These are phyloP conservation scores for Pluvialis apricaria DNA, from an alignment of 2,113 vertebrate genomes.

Conservation along the genomic window DNA sequence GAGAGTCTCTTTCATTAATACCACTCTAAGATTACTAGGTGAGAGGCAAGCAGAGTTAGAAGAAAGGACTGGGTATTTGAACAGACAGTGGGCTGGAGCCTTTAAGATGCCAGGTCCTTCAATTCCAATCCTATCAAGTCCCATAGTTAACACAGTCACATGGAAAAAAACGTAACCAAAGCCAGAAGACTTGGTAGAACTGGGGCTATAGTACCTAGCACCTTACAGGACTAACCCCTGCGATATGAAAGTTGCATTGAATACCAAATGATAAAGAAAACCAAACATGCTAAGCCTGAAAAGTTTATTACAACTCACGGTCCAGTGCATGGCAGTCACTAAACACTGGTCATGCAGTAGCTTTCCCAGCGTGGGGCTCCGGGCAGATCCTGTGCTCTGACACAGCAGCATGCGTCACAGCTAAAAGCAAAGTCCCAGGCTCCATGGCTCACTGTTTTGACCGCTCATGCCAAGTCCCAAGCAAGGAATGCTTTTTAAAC, in stretches of 20 bases:
- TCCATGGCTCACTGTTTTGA: neutral
- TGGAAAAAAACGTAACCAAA: neutral
- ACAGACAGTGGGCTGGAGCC: neutral
- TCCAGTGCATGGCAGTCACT: neutral
- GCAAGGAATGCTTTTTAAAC: neutral
- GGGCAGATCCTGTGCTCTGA: neutral
- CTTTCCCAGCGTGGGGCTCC: rapidly evolving
- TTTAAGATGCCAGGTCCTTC: neutral
- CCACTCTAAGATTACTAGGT: neutral
- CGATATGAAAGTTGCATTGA: neutral
- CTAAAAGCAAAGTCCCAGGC: neutral
- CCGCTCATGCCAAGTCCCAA: neutral
- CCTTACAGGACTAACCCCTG: neutral
- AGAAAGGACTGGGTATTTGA: neutral
- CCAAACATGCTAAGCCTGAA: neutral
- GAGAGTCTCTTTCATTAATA: neutral
- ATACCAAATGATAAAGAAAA: neutral
- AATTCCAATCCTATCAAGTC: neutral
- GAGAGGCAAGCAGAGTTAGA: neutral
- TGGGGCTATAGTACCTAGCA: neutral
- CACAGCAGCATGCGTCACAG: neutral
- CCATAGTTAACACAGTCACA: neutral
- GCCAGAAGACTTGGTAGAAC: neutral
- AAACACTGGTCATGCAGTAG: neutral
- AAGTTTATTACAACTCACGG: neutral